phyloP scores from a whole-genome alignment of 2,113 vertebrate species.

The Silurus meridionalis region DNA sequence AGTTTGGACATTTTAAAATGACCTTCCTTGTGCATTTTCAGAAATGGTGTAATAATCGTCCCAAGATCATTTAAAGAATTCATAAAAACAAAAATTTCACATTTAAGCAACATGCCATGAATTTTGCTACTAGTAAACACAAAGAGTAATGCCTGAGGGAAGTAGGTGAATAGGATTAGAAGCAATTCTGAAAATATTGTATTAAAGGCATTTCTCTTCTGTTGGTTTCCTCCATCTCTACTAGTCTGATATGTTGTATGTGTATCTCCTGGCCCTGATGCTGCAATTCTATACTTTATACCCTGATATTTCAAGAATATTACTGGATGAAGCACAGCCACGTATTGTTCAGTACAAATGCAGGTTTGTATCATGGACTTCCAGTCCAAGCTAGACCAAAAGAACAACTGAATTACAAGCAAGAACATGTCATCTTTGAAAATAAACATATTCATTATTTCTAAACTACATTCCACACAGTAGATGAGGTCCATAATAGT shows the following conservation, averaged over 20 bases:
- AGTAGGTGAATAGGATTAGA: background rate
- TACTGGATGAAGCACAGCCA: slow-evolving; percentile 40
- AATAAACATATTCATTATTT: background rate
- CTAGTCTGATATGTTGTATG: background rate
- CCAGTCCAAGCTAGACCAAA: slow-evolving; percentile 11
- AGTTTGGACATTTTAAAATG: background rate
- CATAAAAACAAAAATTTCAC: background rate
- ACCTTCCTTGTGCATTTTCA: slow-evolving; percentile 27
- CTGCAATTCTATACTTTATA: slow-evolving; percentile 23
- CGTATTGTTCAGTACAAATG: slow-evolving; percentile 43
- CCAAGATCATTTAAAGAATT: slow-evolving; percentile 3
- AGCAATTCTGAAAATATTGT: slow-evolving; percentile 23
- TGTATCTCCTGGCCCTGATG: slow-evolving; percentile 21
- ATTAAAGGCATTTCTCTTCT: slow-evolving; percentile 39
- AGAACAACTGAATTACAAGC: background rate
- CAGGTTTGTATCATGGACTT: slow-evolving; percentile 36
- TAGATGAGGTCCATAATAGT: slow-evolving; percentile 40
- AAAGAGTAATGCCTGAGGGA: background rate
- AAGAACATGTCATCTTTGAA: background rate
- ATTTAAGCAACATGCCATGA: background rate
- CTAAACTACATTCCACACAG: background rate
- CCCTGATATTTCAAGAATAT: slow-evolving; percentile 34
- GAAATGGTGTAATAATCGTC: slow-evolving; percentile 7
- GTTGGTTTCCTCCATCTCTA: slow-evolving; percentile 24
- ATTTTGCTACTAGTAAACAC: background rate